Evolutionary conservation across 2,113 vertebrate genomes (phyloP).

Genomic region (Todiramphus chloris): DNA sequence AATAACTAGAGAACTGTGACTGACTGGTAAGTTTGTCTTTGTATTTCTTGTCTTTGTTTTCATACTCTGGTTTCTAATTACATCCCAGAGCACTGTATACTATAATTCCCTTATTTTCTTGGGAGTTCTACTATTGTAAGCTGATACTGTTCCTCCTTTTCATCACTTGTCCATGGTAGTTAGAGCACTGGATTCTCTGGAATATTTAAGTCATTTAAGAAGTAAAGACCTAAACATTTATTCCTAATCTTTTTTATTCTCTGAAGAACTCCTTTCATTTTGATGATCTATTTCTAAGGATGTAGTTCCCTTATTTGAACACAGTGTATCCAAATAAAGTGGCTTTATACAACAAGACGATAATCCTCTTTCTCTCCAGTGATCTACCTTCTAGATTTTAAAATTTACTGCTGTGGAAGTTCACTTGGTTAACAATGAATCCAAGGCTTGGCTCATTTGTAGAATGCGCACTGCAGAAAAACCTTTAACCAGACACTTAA

Average conservation of each 20-base stretch:
- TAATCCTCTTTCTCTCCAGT: not conserved
- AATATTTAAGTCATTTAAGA: not conserved
- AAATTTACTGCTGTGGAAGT: not conserved
- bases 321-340: not conserved
- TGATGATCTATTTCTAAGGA: not conserved
- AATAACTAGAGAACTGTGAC: not conserved
- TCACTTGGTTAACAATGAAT: not conserved
- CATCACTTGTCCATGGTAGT: not conserved
- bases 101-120: not conserved
- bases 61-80: not conserved
- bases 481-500: not conserved
- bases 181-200: not conserved
- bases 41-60: slow-evolving; percentile 16
- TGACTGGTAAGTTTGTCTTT: not conserved
- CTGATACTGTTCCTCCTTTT: not conserved
- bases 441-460: not conserved
- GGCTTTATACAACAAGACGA: not conserved
- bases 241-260: not conserved
- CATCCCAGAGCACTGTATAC: not conserved
- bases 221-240: not conserved
- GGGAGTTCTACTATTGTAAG: not conserved
- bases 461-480: not conserved
- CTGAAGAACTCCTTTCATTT: not conserved
- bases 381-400: not conserved
- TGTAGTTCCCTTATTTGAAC: not conserved